Evolutionary conservation across 2,888 invertebrate genomes (phyloP).

Genomic region (Therioaphis trifolii): DNA sequence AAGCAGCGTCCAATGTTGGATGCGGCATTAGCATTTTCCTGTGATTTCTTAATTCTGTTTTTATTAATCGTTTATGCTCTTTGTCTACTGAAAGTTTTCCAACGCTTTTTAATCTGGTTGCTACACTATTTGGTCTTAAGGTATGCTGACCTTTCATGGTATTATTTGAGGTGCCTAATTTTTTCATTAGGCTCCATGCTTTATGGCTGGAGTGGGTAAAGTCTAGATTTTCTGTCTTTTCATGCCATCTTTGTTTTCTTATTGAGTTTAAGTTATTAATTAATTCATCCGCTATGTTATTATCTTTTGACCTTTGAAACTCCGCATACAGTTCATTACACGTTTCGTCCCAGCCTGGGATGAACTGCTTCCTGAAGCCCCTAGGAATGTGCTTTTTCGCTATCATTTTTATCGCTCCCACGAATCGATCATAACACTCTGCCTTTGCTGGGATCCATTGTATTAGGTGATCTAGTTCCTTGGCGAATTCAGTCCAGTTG

Average conservation of each 20-base stretch:
- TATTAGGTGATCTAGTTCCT: slow-evolving; percentile 36
- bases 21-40: slow-evolving; percentile 34
- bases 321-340: slow-evolving; percentile 35
- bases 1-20: background rate
- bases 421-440: slow-evolving; percentile 35
- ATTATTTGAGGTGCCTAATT: slow-evolving; percentile 22
- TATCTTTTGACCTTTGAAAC: slow-evolving; percentile 48
- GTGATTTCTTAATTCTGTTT: slow-evolving; percentile 33
- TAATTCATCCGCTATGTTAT: slow-evolving; percentile 19
- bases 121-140: slow-evolving; percentile 25
- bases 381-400: too few relatives aligned
- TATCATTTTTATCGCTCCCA: slow-evolving; percentile 29
- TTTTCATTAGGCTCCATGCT: slow-evolving; percentile 43
- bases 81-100: slow-evolving; percentile 44
- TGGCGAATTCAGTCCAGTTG: slow-evolving; percentile 30
- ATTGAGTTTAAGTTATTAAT: slow-evolving; percentile 34
- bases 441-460: slow-evolving; percentile 48
- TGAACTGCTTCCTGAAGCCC: slow-evolving; percentile 42
- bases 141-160: slow-evolving; percentile 26
- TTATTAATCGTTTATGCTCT: slow-evolving; percentile 51
- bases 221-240: slow-evolving; percentile 55
- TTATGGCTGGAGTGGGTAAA: slow-evolving; percentile 50
- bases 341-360: slow-evolving; percentile 29
- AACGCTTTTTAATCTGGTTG: slow-evolving; percentile 33
- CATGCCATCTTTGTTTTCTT: slow-evolving; percentile 40